phyloP scores from a whole-genome alignment of 2,797 vertebrate species.

The Schizopygopsis pylzovi region DNA sequence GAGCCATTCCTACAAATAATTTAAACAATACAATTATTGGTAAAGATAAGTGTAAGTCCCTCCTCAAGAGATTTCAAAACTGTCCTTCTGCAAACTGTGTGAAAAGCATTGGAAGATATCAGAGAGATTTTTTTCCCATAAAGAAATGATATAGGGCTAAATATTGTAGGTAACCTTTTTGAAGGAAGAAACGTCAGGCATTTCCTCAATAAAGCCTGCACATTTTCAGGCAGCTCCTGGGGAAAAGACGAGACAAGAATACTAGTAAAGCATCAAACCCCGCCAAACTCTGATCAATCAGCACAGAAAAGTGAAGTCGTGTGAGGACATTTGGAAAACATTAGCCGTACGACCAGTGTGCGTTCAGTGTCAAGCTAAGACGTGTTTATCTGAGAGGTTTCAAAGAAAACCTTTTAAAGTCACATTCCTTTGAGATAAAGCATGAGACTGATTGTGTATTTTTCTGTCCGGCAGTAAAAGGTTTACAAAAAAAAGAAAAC shows the following conservation, averaged over 20 bases:
- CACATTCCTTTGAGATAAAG: slow-evolving; percentile 20
- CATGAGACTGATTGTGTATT: slow-evolving; percentile 1
- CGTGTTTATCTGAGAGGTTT: slow-evolving; percentile 36
- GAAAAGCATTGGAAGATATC: neutral
- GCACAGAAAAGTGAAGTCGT: slow-evolving; percentile 16
- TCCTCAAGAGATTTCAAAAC: slow-evolving; percentile 39
- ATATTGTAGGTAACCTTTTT: slow-evolving; percentile 78
- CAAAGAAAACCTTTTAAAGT: slow-evolving; percentile 26
- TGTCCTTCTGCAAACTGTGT: slow-evolving; percentile 38
- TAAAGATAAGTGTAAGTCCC: neutral
- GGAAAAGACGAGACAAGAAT: slow-evolving; percentile 34
- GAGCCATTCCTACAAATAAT: neutral
- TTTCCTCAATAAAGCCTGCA: slow-evolving; percentile 85
- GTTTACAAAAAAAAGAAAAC: neutral
- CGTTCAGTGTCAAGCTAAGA: neutral
- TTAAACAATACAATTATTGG: neutral
- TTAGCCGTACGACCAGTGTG: neutral
- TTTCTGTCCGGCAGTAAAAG: slow-evolving; percentile 2
- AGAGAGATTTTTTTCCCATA: no score
- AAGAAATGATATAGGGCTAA: neutral
- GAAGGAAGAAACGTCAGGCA: slow-evolving; percentile 93
- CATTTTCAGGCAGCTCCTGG: slow-evolving; percentile 87
- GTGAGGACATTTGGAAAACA: slow-evolving; percentile 31
- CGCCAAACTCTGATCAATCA: slow-evolving; percentile 3
- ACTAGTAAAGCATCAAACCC: slow-evolving; percentile 39